phyloP scores from a whole-genome alignment of 1,140 invertebrate genomes.

The Gryon sp. region DNA sequence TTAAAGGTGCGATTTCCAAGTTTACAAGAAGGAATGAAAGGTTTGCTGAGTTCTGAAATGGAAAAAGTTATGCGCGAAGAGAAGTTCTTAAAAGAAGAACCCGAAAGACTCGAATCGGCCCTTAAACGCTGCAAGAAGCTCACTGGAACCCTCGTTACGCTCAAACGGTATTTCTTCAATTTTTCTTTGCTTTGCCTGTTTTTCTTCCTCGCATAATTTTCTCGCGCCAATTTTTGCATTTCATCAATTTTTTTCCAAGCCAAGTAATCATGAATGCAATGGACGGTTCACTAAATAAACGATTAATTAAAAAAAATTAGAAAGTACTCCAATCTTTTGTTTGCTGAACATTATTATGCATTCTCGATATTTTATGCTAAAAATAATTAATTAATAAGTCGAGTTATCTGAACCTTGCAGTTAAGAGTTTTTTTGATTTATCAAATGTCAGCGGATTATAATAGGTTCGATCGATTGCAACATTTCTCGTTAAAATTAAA shows the following conservation, averaged over 20 bases:
- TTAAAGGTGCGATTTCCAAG: constrained; percentile 94
- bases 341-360: no score
- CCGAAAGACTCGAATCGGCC: constrained; percentile 93
- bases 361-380: constrained; percentile 4
- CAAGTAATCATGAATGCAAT: neutral
- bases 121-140: constrained; percentile 96
- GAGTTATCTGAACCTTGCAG: constrained; percentile 19
- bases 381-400: constrained; percentile 22
- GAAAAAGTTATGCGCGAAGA: constrained; percentile 95
- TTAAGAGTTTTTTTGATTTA: constrained; percentile 21
- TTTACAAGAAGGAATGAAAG: constrained; percentile 93
- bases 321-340: constrained; percentile 21
- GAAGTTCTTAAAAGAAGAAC: constrained; percentile 97
- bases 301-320: neutral
- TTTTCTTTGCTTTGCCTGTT: no score
- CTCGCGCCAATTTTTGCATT: no score
- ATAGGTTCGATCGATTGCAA: constrained; percentile 25
- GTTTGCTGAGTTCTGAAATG: constrained; percentile 94
- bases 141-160: constrained; percentile 95
- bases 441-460: constrained; percentile 24
- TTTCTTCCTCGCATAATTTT: no score
- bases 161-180: constrained; percentile 93
- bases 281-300: neutral
- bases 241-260: neutral
- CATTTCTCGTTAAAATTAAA: no score